Percentiles rank a stretch among this genome's conserved stretches.
Evolutionary conservation across 1,140 invertebrate species (phyloP).

Genomic region (Euura saliciscinereae): DNA sequence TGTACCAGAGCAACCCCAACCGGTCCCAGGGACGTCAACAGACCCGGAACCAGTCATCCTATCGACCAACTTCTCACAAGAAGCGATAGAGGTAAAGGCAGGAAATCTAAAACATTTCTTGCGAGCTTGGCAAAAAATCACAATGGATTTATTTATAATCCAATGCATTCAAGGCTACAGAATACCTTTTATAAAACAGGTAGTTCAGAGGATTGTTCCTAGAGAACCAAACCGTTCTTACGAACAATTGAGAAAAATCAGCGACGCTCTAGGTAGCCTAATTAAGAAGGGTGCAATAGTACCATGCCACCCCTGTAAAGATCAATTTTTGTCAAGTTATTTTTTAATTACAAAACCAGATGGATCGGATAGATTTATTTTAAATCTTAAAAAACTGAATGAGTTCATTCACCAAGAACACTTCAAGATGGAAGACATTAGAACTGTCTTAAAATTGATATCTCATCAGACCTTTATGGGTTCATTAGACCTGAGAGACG

Average conservation of each 20-base stretch:
- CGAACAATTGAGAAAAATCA: slow-evolving; percentile 27
- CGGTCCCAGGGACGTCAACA: too few species aligned
- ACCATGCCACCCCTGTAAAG: slow-evolving; percentile 15
- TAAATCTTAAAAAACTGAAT: slow-evolving; percentile 28
- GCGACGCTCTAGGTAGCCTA: slow-evolving; percentile 18
- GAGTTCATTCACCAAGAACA: slow-evolving; percentile 27
- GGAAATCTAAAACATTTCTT: background rate
- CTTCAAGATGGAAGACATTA: slow-evolving; percentile 34
- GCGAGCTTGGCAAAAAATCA: slow-evolving; percentile 21
- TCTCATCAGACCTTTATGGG: slow-evolving; percentile 19
- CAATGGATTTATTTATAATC: slow-evolving; percentile 22
- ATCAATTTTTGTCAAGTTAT: slow-evolving; percentile 40
- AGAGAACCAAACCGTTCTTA: slow-evolving; percentile 29
- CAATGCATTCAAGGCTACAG: slow-evolving; percentile 20
- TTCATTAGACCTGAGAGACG: slow-evolving; percentile 20
- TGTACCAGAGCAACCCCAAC: too few species aligned
- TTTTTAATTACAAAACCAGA: slow-evolving; percentile 19
- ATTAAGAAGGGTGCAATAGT: slow-evolving; percentile 18
- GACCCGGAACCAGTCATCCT: too few species aligned
- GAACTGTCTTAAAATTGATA: slow-evolving; percentile 18
- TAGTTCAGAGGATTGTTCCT: slow-evolving; percentile 3
- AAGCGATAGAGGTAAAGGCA: background rate
- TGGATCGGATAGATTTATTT: background rate
- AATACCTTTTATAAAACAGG: slow-evolving; percentile 22
- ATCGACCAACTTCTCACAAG: background rate